These are phyloP conservation scores for Eucidaris tribuloides DNA, from an alignment of 35 echinoderm and acorn worm genomes.

Conservation along the genomic window DNA sequence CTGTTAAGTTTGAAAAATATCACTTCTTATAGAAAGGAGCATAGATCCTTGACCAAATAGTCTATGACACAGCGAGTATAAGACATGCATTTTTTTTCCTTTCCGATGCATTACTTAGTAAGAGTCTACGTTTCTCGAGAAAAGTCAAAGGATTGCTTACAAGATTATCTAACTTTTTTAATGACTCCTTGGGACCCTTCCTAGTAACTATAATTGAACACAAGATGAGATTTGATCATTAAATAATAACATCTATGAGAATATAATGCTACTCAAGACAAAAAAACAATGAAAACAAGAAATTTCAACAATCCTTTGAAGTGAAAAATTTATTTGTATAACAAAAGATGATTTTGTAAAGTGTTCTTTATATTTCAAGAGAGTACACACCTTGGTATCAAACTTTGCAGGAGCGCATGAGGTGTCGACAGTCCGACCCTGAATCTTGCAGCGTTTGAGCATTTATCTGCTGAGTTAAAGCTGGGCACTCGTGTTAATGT, in stretches of 20 bases:
- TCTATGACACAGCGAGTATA: too few relatives aligned
- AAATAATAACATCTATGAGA: neutral
- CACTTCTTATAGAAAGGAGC: too few relatives aligned
- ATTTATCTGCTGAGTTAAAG: slow-evolving; percentile 48
- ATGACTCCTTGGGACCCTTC: neutral
- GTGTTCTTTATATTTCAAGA: neutral
- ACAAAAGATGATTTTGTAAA: neutral
- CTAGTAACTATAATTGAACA: too few relatives aligned
- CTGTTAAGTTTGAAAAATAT: too few relatives aligned
- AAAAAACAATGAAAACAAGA: neutral
- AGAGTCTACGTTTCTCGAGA: too few relatives aligned
- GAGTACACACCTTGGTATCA: slow-evolving; percentile 32
- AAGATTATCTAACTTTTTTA: neutral
- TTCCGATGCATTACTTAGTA: too few relatives aligned
- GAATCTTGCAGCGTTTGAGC: slow-evolving; percentile 22
- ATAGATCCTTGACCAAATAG: too few relatives aligned
- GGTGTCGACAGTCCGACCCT: slow-evolving; percentile 48
- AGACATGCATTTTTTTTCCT: too few relatives aligned
- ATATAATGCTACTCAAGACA: neutral
- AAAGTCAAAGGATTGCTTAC: neutral
- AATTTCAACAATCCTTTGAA: neutral
- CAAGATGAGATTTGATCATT: too few relatives aligned
- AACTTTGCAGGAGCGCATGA: too few relatives aligned
- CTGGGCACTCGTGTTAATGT: too few relatives aligned
- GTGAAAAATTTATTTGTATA: neutral